Evolutionary conservation across 2,888 invertebrate genomes (phyloP).

Genomic region (Auanema freiburgensis): DNA sequence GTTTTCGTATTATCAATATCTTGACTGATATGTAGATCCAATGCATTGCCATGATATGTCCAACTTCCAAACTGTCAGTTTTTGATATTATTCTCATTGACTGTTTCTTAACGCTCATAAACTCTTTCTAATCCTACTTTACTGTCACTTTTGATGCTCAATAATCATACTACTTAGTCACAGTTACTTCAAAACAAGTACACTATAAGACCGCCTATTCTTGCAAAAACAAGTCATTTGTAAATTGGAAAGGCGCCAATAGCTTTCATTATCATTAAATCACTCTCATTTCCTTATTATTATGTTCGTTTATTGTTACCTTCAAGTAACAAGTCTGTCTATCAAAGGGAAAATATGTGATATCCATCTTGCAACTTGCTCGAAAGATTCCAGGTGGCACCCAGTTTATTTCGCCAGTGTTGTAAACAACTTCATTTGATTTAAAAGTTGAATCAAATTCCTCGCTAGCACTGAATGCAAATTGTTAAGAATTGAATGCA

Average conservation of each 20-base stretch:
- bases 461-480: conserved; percentile 44
- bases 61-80: conserved; percentile 83
- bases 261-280: not conserved
- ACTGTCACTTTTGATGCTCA: too few species aligned
- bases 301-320: conserved; percentile 16
- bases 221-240: not conserved
- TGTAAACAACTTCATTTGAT: conserved; percentile 55
- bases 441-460: conserved; percentile 55
- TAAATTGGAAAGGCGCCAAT: too few species aligned
- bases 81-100: not conserved
- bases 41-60: conserved; percentile 86
- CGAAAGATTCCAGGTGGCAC: conserved; percentile 52
- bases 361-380: conserved; percentile 53
- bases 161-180: too few species aligned
- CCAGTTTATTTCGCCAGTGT: conserved; percentile 56
- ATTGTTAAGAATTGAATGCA: not conserved
- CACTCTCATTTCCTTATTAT: too few species aligned
- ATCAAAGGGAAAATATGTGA: conserved; percentile 56
- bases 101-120: not conserved
- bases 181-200: too few species aligned
- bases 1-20: conserved; percentile 33
- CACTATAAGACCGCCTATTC: too few species aligned
- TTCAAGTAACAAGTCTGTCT: conserved; percentile 53
- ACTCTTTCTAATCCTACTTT: too few species aligned
- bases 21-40: conserved; percentile 75